Percentiles rank a stretch among this genome's conserved stretches.
phyloP scores from a whole-genome alignment of 1,140 invertebrate species.

The Gonatopus flavifemur region DNA sequence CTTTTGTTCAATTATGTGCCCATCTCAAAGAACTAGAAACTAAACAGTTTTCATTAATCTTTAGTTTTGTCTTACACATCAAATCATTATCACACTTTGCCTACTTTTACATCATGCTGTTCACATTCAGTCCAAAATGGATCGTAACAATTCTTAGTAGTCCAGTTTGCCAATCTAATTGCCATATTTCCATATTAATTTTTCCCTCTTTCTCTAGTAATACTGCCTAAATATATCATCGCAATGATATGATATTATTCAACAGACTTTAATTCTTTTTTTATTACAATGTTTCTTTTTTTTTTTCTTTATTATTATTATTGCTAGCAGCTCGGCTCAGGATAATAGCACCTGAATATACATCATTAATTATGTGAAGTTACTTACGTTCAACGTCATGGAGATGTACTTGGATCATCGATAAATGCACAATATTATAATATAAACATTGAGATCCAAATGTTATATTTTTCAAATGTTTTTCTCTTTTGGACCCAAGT shows the following conservation, averaged over 20 bases:
- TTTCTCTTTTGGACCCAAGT: slow-evolving; percentile 34
- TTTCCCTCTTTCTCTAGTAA: slow-evolving; percentile 31
- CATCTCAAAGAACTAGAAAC: slow-evolving; percentile 44
- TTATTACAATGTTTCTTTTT: slow-evolving; percentile 24
- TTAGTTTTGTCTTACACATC: slow-evolving; percentile 14
- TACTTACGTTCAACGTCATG: slow-evolving; percentile 36
- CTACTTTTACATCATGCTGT: slow-evolving; percentile 15
- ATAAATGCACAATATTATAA: slow-evolving; percentile 28
- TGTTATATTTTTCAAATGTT: slow-evolving; percentile 12
- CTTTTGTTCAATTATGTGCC: slow-evolving; percentile 28
- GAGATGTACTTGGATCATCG: slow-evolving; percentile 23
- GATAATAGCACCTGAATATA: slow-evolving; percentile 27
- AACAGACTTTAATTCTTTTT: slow-evolving; percentile 22
- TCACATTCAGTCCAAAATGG: slow-evolving; percentile 36
- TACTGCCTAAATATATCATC: slow-evolving; percentile 38
- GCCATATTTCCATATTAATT: slow-evolving; percentile 28
- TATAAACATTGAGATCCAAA: slow-evolving; percentile 18
- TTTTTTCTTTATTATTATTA: no score
- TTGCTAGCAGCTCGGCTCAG: slow-evolving; percentile 32
- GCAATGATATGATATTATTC: slow-evolving; percentile 20
- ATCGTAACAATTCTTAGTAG: slow-evolving; percentile 33
- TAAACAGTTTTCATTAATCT: slow-evolving; percentile 32
- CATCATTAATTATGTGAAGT: slow-evolving; percentile 22
- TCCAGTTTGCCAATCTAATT: slow-evolving; percentile 41
- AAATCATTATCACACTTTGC: slow-evolving; percentile 10